phyloP scores from a whole-genome alignment of 30 jellyfish, hydroid and myxozoan species.

The Rhopilema esculentum region DNA sequence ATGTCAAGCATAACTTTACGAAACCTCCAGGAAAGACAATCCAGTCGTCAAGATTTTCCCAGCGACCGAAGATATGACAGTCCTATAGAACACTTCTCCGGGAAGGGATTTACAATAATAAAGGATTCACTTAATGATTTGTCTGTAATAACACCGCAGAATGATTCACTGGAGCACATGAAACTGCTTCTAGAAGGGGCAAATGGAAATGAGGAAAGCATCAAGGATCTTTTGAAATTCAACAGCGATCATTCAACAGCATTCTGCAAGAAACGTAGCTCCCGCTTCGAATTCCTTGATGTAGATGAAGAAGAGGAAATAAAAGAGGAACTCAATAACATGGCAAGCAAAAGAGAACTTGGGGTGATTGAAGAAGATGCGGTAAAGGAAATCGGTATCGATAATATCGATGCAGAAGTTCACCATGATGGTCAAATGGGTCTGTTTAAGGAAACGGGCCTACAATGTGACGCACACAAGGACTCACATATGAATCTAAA shows the following conservation, averaged over 20 bases:
- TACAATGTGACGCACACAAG: too few species aligned
- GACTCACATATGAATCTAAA: too few species aligned
- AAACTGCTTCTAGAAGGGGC: not conserved
- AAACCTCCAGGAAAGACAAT: not conserved
- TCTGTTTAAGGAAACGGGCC: too few species aligned
- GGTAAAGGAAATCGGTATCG: constrained; percentile 15
- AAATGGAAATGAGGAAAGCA: not conserved
- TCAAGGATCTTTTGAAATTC: not conserved
- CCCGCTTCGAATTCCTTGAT: constrained; percentile 53
- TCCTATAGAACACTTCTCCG: not conserved
- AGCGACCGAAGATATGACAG: not conserved
- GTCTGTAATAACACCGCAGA: not conserved
- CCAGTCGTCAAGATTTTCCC: not conserved
- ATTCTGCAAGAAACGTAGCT: constrained; percentile 48
- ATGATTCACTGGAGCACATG: not conserved
- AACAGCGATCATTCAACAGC: constrained; percentile 38
- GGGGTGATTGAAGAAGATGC: constrained; percentile 65
- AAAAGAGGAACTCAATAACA: constrained; percentile 5
- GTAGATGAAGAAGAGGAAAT: constrained; percentile 56
- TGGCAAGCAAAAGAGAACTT: constrained; percentile 40
- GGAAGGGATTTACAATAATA: not conserved
- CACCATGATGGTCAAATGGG: too few species aligned
- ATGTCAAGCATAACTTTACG: not conserved
- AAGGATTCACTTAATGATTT: not conserved
- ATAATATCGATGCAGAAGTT: not conserved